Evolutionary conservation across 2,113 vertebrate genomes (phyloP).

Genomic region (Anthoscopus minutus): DNA sequence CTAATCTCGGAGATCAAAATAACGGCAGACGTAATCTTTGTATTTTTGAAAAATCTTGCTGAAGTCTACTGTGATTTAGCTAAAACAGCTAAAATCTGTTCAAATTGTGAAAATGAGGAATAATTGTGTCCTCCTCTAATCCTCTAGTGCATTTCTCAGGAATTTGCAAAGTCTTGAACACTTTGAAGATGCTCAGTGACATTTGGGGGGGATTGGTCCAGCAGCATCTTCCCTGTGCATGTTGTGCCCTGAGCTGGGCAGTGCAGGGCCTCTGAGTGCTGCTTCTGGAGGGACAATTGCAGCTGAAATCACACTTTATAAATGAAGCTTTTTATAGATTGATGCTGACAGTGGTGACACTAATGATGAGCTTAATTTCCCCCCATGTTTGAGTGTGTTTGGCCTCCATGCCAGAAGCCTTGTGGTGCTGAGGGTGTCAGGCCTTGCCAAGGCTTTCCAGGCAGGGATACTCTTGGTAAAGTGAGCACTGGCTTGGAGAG

Average conservation of each 20-base stretch:
- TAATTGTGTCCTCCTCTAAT: not conserved
- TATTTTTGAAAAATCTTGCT: too few species aligned
- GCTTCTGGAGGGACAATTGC: not conserved
- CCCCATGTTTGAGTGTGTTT: not conserved
- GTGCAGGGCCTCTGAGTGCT: not conserved
- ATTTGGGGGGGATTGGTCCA: not conserved
- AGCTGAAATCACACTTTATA: not conserved
- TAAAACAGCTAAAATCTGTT: not conserved
- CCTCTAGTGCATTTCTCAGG: not conserved
- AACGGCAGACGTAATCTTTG: not conserved
- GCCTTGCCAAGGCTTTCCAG: not conserved
- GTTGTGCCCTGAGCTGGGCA: fast-evolving
- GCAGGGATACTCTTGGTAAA: not conserved
- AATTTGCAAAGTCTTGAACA: not conserved
- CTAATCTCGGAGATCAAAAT: not conserved
- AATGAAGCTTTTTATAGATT: not conserved
- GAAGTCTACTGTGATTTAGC: too few species aligned
- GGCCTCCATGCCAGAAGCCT: not conserved
- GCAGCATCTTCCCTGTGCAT: not conserved
- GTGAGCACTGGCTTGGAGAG: not conserved
- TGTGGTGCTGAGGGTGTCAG: not conserved
- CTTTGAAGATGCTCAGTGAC: not conserved
- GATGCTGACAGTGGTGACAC: not conserved
- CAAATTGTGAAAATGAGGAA: not conserved
- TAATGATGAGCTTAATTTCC: not conserved